phyloP scores from a whole-genome alignment of 1,140 invertebrate species.

The Drosophila bocqueti region DNA sequence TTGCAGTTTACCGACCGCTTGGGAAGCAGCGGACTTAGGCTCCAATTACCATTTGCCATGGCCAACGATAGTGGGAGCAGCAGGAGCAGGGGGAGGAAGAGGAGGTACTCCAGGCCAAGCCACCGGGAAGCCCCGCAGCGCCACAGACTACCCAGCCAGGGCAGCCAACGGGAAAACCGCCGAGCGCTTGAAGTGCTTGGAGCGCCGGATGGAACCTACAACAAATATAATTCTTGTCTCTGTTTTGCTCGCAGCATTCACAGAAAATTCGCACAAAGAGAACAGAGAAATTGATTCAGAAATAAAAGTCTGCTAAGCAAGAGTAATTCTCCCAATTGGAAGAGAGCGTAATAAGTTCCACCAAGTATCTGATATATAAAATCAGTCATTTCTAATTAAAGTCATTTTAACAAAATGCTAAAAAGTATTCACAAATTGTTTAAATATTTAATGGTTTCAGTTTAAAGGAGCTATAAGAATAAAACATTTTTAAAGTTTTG shows the following conservation, averaged over 20 bases:
- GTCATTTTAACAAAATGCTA: too few species aligned
- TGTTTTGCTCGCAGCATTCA: conserved; percentile 62
- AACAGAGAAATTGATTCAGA: conserved; percentile 31
- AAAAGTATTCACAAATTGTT: too few species aligned
- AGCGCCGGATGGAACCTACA: conserved; percentile 20
- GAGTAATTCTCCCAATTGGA: not conserved
- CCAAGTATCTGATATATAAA: not conserved
- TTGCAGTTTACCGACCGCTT: conserved; percentile 41
- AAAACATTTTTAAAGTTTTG: too few species aligned
- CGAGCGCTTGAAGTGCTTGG: conserved; percentile 5
- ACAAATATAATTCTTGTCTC: conserved; percentile 16
- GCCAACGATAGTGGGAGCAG: conserved; percentile 13
- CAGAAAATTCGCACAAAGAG: conserved; percentile 12
- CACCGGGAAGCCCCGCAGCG: conserved; percentile 45
- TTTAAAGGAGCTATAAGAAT: too few species aligned
- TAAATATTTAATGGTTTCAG: too few species aligned
- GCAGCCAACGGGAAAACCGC: conserved; percentile 56
- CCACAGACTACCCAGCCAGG: conserved; percentile 23
- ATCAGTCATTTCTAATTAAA: not conserved
- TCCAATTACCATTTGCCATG: conserved; percentile 68
- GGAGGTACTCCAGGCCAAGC: conserved; percentile 26
- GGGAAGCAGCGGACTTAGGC: conserved; percentile 51
- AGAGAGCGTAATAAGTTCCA: not conserved
- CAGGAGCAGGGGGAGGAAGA: not conserved
- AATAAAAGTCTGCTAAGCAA: conserved; percentile 7